phyloP scores from a whole-genome alignment of 2,888 invertebrate genomes.

The Latrodectus hesperus region DNA sequence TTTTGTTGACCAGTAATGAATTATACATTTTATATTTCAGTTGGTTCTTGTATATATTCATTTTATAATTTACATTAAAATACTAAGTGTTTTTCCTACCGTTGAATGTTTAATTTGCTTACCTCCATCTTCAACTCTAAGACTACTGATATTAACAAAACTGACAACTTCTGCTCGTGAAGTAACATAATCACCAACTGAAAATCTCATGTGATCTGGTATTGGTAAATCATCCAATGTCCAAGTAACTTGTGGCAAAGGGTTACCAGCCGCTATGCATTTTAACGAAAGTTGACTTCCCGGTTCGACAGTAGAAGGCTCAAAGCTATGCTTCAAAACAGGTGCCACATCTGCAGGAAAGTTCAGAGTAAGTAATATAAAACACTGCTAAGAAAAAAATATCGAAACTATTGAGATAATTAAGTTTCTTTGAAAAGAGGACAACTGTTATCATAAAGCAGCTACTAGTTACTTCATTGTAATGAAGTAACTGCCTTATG shows the following conservation, averaged over 20 bases:
- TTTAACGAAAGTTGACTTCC: slow-evolving; percentile 72
- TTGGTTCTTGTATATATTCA: too few species aligned
- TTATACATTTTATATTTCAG: too few species aligned
- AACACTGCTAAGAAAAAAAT: too few species aligned
- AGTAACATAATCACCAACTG: slow-evolving; percentile 73
- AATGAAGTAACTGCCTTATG: too few species aligned
- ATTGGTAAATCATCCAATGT: slow-evolving; percentile 74
- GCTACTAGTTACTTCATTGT: too few species aligned
- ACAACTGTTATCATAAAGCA: too few species aligned
- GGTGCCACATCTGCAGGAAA: slow-evolving; percentile 74
- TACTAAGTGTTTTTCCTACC: too few species aligned
- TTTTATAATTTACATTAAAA: too few species aligned
- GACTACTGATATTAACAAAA: slow-evolving; percentile 72
- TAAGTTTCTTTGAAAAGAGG: too few species aligned
- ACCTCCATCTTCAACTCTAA: slow-evolving; percentile 72
- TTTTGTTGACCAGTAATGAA: too few species aligned
- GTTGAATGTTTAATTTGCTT: not conserved
- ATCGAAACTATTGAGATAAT: too few species aligned
- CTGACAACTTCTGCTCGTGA: slow-evolving; percentile 74
- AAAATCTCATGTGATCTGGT: slow-evolving; percentile 72
- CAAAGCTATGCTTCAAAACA: slow-evolving; percentile 84
- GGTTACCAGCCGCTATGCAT: slow-evolving; percentile 72
- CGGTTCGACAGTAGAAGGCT: slow-evolving; percentile 89
- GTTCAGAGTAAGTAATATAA: not conserved
- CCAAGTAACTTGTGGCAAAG: slow-evolving; percentile 72